Base-by-base conservation (phyloP, 2,113 vertebrate species). In the Takifugu bimaculatus region DNA sequence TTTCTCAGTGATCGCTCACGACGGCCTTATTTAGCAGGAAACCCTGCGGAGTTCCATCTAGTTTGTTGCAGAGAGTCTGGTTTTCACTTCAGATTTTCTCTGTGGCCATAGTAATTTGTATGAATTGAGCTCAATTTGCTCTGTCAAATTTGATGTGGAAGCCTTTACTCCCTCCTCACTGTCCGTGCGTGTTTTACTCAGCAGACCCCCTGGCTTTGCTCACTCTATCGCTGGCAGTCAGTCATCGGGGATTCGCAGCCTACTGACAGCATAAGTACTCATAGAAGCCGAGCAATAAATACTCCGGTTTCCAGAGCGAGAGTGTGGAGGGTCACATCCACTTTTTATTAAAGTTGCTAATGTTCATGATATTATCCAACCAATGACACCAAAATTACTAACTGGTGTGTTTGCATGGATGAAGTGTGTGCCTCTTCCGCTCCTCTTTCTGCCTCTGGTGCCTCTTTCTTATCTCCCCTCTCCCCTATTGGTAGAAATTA, bases 11-110 rank as follows among this genome's bases (percentile, higher is more conserved):
- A 80, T 69, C 58, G 45, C 54, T 63, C 6, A 1, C 63, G 47
- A 47, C 44, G 58, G 35, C 77, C 65, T 77, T 79, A 75, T 73
- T 79, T 77, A 83, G 71, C 60, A 76, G 80, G 60, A 74, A 55
- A 44, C 48, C 42, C 48, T 45, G 56, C 39, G 49, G 3, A 14
- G 45, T 45, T 52, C 45, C 48, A 47, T 28, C 29, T 4, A 32
- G 26, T 53, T 62, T 9, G 58, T 26, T 56, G 25, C 48, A 50
- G 35, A 25, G 9, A 68, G 51, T 63, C 57, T 65, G 53, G 13
- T 39, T 2, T 39, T 39, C 35, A 39, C 35, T 39, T 2, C 35
- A 39, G 35, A 20, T 20, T 20, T 20, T 20, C 35, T 39, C 35
- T 5, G 4, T 70, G 27, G 71, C 57, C 45, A 10, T 42, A 49